Evolutionary conservation across 2,797 vertebrate genomes (phyloP), one percentile per base, ranked within the genome.

Genomic region (Dallia pectoralis): DNA sequence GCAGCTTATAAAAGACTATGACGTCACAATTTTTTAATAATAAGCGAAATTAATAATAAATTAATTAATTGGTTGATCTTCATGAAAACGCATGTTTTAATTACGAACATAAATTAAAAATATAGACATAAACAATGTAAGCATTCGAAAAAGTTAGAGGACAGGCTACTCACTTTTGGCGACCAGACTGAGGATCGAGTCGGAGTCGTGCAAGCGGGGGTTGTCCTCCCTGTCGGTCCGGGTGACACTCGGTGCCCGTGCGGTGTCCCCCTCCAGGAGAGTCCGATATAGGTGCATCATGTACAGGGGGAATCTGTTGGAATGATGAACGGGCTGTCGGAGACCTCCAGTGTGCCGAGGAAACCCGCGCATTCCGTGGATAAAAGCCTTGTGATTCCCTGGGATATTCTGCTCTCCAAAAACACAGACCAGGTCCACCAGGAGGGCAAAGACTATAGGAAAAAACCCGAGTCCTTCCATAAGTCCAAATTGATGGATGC

Each of bases 281-380:
- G 91, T 87, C 69, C 93, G 88, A 87, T 95, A 95, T 7, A 96
- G 92, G 69, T 95, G 94, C 90, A 96, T 92, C 95, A 96, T 96
- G 88, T 93, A 95, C 49, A 84, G 82, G 0, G 90, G 92, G 62
- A 91, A 87, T 30, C 83, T 80, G 72, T 53, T 70, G 18, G 5
- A 78, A 49, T 77, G 77, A 19, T 78, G 69, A 49, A 18, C 70
- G 8, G 64, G 29, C 73, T 68, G 76, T 48, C 78, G 71, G 68
- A 78, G 73, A 16, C 75, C 73, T 66, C 40, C 14, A 40, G 15
- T 18, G 19, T 67, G 74, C 67, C 63, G 51, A 1, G 32, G 32
- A 9, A 68, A 9, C 9, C 32, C 27, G 18, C 29, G 65, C 70
- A 32, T 75, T 62, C 72, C 77, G 6, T 73, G 80, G 72, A 85